A percentile compares a stretch with the other conserved stretches of the same genome.
Conservation (phyloP, 2,888 invertebrate species). For the Drosophila paramelanica region DNA sequence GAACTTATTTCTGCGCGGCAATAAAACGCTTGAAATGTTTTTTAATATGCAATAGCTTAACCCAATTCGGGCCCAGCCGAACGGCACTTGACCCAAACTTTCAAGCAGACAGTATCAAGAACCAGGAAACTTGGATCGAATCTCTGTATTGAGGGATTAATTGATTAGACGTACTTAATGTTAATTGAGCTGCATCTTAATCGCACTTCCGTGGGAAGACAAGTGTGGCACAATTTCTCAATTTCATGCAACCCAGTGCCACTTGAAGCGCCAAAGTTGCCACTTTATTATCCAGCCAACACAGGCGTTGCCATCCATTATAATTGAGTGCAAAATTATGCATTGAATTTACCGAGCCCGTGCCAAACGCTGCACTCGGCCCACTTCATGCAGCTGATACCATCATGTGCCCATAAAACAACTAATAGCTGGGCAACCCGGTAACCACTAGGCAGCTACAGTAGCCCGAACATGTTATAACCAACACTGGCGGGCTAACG, state of each 20-base stretch:
- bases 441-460: constrained; percentile 10
- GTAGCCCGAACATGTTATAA: constrained; percentile 61
- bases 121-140: constrained; percentile 4
- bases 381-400: constrained; percentile 57
- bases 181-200: constrained; percentile 58
- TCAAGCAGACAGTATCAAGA: constrained; percentile 39
- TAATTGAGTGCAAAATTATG: constrained; percentile 80
- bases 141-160: constrained; percentile 43
- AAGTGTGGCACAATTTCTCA: constrained; percentile 59
- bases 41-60: constrained; percentile 73
- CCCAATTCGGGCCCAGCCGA: constrained; percentile 56
- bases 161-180: constrained; percentile 66
- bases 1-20: constrained; percentile 62
- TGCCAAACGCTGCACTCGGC: constrained; percentile 32
- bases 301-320: constrained; percentile 64
- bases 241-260: constrained; percentile 54
- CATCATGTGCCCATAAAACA: constrained; percentile 68
- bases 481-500: constrained; percentile 61
- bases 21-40: constrained; percentile 76
- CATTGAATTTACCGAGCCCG: constrained; percentile 62
- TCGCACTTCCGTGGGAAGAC: constrained; percentile 10
- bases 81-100: constrained; percentile 67
- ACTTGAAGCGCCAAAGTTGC: constrained; percentile 46
- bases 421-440: constrained; percentile 58
- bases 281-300: constrained; percentile 64